Evolutionary conservation across 2,888 invertebrate species (phyloP), one percentile per base, ranked within the genome.

Genomic region (Aphidius colemani): DNA sequence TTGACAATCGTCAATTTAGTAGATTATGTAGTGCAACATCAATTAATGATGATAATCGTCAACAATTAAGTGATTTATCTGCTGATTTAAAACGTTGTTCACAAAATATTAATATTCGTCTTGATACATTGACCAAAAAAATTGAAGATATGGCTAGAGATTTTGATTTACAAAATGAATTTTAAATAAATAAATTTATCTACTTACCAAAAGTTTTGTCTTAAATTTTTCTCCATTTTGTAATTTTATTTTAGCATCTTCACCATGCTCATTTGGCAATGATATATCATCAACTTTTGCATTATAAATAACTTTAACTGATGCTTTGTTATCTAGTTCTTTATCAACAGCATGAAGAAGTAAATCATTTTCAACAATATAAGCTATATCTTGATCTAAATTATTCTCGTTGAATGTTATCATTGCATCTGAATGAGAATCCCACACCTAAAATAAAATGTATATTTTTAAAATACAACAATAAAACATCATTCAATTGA

Each of bases 361-460:
- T 6, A 96, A 86, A 84, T 96, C 93, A 84, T 98, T 98, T 84
- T 98, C 98, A 10, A 97, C 92, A 70, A 98, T 92, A 79, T 92
- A 95, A 0, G 96, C 95, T 2, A 98, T 86, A 78, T 93, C 89
- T 53, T 90, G 87, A 30, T 86, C 84, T 72, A 90, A 83, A 67
- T 90, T 86, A 10, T 91, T 89, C 66, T 92, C 85, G 72, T 90
- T 91, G 80, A 98, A 97, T 66, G 91, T 89, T 68, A 98, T 95
- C 74, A 91, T 85, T 0, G 96, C 92, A 82, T 95, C 93, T 0
- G 97, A 96, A 77, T 91, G 88, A 4, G 93, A 91, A 83, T 98
- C 98, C 95, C 96, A 97, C 18, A 98, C 92, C 95, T 95, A 66
- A 30, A 30, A 18, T n/a, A n/a, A n/a, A n/a, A n/a, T n/a, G n/a